Evolutionary conservation across 2,797 vertebrate species (phyloP), one percentile per base, ranked within the genome.

Genomic region (Pseudopleuronectes americanus): DNA sequence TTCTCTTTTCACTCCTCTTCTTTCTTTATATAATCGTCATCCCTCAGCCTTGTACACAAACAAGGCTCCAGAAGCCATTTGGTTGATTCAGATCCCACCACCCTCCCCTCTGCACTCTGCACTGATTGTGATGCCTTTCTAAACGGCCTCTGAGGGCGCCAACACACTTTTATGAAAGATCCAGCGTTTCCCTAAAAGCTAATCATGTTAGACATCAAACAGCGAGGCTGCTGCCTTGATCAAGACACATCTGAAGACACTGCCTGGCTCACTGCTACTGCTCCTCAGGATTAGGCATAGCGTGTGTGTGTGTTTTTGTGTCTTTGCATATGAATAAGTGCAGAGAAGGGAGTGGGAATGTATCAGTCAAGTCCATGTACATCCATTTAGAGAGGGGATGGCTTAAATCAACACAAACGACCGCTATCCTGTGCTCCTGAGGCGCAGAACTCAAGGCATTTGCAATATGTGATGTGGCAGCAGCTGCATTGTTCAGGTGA

Each of bases 171-270:
- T 89, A 86, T 91, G 77, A 89, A 89, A 90, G 74, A 90, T 85
- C 84, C 77, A 83, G 86, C 51, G 13, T 87, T 90, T 88, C 73
- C 74, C 74, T 89, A 90, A 92, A 92, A 90, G 87, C 91, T 90
- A 89, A 90, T 92, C 89, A 92, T 89, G 87, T 91, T 83, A 59
- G 87, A 89, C 90, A 91, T 93, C 88, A 92, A 92, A 91, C 86
- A 81, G 41, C 6, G 24, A 78, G 66, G 68, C 74, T 75, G 69
- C 73, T 68, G 80, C 86, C 85, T 91, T 92, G 88, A 92, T 92
- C 85, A 84, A 68, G 63, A 79, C 76, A 83, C 80, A 89, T 90
- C 85, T 91, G 80, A 92, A 86, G 77, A 84, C 67, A 38, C 70
- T 63, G 79, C 57, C 72, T 74, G 69, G 48, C 68, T 56, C 49